Evolutionary conservation across 2,113 vertebrate species (phyloP).

Genomic region (Crotophaga sulcirostris): DNA sequence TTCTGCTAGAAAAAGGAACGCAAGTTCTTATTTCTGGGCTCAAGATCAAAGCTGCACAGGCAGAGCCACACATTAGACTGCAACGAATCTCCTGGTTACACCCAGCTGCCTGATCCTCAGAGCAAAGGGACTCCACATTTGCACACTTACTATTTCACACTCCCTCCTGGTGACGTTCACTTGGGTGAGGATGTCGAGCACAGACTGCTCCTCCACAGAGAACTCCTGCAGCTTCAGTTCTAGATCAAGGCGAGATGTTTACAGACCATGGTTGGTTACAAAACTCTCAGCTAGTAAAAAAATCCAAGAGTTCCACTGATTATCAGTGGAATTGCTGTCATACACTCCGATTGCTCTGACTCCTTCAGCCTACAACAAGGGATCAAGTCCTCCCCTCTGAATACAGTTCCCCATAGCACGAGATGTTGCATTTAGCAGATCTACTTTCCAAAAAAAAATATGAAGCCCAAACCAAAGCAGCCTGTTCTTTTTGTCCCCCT

Average conservation of each 20-base stretch:
- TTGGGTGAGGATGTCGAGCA: constrained; percentile 90
- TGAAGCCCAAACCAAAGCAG: not conserved
- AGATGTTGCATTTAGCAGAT: not conserved
- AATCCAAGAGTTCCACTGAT: not conserved
- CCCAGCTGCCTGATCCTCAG: not conserved
- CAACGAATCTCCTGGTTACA: not conserved
- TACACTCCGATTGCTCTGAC: fast-evolving
- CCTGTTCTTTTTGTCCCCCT: not conserved
- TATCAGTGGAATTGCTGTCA: no score
- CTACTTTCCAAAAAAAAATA: not conserved
- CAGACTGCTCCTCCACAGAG: constrained; percentile 79
- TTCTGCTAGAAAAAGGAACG: not conserved
- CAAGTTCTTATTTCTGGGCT: no score
- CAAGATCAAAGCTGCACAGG: not conserved
- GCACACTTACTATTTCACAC: constrained; percentile 81
- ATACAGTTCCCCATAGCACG: not conserved
- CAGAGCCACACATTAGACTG: fast-evolving
- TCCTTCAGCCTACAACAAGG: not conserved
- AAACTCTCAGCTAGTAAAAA: not conserved
- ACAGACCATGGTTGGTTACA: fast-evolving
- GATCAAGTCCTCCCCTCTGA: not conserved
- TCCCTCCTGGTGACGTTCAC: constrained; percentile 91
- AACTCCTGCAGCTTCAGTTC: constrained; percentile 87
- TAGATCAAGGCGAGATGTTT: not conserved
- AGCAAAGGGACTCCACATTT: not conserved